Conservation (phyloP, 1,140 invertebrate species). For the Eciton burchellii region DNA sequence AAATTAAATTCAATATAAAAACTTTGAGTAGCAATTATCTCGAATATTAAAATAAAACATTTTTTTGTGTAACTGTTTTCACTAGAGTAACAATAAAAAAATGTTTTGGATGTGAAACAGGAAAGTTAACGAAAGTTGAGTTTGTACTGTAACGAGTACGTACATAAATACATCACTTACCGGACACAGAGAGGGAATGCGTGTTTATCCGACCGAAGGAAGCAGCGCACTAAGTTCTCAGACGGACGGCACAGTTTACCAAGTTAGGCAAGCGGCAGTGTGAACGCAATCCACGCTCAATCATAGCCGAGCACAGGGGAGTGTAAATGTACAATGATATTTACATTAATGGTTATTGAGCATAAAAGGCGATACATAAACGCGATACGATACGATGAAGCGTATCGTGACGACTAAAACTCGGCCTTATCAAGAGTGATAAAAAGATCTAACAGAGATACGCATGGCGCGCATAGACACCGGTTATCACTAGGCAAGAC, state of each 20-base stretch:
- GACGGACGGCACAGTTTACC: conserved; percentile 19
- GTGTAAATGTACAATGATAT: conserved; percentile 59
- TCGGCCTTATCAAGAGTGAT: conserved; percentile 36
- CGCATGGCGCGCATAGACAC: neutral
- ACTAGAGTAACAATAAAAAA: neutral
- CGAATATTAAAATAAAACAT: neutral
- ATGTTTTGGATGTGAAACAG: neutral
- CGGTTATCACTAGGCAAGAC: neutral
- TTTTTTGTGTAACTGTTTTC: neutral
- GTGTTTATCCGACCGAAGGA: conserved; percentile 4
- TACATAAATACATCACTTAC: conserved; percentile 28
- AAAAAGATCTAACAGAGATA: conserved; percentile 16
- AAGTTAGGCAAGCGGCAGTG: conserved; percentile 42
- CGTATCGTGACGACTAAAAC: conserved; percentile 27
- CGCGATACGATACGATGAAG: neutral
- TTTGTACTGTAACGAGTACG: neutral
- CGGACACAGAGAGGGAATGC: neutral
- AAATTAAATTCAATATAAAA: neutral
- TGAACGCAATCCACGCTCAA: conserved; percentile 51
- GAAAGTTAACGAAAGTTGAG: neutral
- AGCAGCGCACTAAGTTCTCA: conserved; percentile 21
- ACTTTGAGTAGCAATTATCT: neutral
- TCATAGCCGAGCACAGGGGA: conserved; percentile 45
- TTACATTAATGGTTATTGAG: conserved; percentile 41
- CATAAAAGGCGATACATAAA: neutral